Evolutionary conservation across 2,888 invertebrate genomes (phyloP).

Genomic region (Ichneumon xanthorius): DNA sequence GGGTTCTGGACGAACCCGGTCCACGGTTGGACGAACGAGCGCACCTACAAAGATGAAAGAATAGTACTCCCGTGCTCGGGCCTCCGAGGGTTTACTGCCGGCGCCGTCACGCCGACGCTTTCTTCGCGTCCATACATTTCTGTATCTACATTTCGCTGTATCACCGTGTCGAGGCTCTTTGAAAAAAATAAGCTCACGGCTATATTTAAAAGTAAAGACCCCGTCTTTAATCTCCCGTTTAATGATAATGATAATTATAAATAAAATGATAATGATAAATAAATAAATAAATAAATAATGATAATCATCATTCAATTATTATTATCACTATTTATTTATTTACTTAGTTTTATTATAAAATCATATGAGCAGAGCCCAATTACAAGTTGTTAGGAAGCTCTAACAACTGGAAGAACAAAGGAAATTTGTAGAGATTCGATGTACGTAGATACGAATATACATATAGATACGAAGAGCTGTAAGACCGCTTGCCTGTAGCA

Average conservation of each 20-base stretch:
- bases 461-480: no score
- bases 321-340: no score
- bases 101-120: slow-evolving; percentile 77
- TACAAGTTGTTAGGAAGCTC: no score
- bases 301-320: no score
- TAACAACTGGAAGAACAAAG: no score
- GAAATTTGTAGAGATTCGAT: no score
- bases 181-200: slow-evolving; percentile 12
- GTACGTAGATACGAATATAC: no score
- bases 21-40: slow-evolving; percentile 71
- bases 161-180: not conserved
- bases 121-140: slow-evolving; percentile 18
- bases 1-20: slow-evolving; percentile 45
- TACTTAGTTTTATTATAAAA: no score
- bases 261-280: no score
- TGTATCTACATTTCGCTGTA: not conserved
- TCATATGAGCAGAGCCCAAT: no score
- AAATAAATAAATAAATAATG: no score
- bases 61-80: slow-evolving; percentile 69
- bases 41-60: slow-evolving; percentile 81
- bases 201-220: slow-evolving; percentile 27
- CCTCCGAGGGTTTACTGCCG: slow-evolving; percentile 77
- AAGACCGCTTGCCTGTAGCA: no score
- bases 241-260: not conserved
- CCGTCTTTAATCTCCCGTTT: not conserved